Conservation (phyloP, 2,888 invertebrate genomes). For the Andrena hattorfiana region DNA sequence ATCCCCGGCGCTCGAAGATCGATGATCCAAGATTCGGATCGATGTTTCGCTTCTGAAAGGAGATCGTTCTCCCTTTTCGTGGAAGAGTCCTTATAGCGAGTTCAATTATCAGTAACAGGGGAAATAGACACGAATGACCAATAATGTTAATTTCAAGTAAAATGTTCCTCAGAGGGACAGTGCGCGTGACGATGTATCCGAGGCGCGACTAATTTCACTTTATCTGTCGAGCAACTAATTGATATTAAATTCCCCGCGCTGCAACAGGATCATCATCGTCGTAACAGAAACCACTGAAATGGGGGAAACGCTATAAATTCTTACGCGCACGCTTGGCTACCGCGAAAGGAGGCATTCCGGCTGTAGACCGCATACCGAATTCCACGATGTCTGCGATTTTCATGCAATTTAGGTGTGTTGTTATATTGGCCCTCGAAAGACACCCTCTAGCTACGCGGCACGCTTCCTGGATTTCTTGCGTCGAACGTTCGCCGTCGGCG, state of each 20-base stretch:
- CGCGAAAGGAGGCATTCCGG: conserved; percentile 42
- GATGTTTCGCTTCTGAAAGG: too few species aligned
- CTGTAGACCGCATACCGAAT: conserved; percentile 49
- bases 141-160: too few species aligned
- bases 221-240: conserved; percentile 5
- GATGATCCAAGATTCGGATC: too few species aligned
- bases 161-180: too few species aligned
- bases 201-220: too few species aligned
- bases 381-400: conserved; percentile 59
- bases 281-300: conserved; percentile 20
- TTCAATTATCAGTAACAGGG: too few species aligned
- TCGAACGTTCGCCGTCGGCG: conserved; percentile 8
- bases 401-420: conserved; percentile 46
- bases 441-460: not conserved
- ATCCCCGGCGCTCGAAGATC: not conserved
- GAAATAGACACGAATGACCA: too few species aligned
- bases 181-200: too few species aligned
- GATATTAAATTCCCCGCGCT: conserved; percentile 42
- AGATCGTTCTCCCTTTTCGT: too few species aligned
- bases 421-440: conserved; percentile 33
- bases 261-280: conserved; percentile 22
- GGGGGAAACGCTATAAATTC: conserved; percentile 24
- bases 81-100: too few species aligned
- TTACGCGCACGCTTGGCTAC: conserved; percentile 25
- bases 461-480: conserved; percentile 31